Evolutionary conservation across 2,797 vertebrate species (phyloP).

Genomic region (Tarsius wallacei): DNA sequence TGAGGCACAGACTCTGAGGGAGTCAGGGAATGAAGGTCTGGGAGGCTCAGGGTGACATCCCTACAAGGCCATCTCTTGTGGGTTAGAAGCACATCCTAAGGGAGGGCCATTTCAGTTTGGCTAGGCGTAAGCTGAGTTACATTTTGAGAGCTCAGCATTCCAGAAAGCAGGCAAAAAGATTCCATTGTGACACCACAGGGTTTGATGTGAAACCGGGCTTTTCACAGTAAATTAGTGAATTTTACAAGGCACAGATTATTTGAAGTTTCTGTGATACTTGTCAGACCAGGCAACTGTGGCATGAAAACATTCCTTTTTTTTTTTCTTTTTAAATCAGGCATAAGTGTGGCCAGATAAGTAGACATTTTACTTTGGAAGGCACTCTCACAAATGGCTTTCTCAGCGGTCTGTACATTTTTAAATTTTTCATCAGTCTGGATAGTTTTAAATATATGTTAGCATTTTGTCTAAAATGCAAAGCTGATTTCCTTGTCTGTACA

Average conservation of each 20-base stretch:
- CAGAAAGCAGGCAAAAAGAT: slow-evolving; percentile 68
- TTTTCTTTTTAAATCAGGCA: slow-evolving; percentile 57
- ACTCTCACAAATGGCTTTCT: neutral
- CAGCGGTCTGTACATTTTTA: neutral
- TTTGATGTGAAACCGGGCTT: slow-evolving; percentile 78
- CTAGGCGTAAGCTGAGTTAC: slow-evolving; percentile 30
- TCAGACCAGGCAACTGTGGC: slow-evolving; percentile 71
- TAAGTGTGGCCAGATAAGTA: slow-evolving; percentile 36
- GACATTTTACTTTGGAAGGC: slow-evolving; percentile 42
- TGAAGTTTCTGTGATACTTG: slow-evolving; percentile 74
- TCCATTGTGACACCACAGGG: slow-evolving; percentile 60
- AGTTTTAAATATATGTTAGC: neutral
- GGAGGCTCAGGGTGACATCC: neutral
- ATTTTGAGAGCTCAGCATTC: slow-evolving; percentile 46
- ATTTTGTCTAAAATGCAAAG: slow-evolving; percentile 43
- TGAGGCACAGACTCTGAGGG: neutral
- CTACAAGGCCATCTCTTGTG: slow-evolving; percentile 21
- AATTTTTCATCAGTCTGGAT: neutral
- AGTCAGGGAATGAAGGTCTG: neutral
- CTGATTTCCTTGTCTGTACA: neutral
- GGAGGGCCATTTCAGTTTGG: slow-evolving; percentile 59
- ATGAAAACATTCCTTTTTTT: slow-evolving; percentile 56
- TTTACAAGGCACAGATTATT: slow-evolving; percentile 67
- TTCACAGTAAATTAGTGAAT: slow-evolving; percentile 82
- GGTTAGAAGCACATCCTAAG: neutral